A percentile compares a stretch with the other conserved stretches of the same genome.
phyloP scores from a whole-genome alignment of 2,797 vertebrate genomes.

The Chelon auratus region DNA sequence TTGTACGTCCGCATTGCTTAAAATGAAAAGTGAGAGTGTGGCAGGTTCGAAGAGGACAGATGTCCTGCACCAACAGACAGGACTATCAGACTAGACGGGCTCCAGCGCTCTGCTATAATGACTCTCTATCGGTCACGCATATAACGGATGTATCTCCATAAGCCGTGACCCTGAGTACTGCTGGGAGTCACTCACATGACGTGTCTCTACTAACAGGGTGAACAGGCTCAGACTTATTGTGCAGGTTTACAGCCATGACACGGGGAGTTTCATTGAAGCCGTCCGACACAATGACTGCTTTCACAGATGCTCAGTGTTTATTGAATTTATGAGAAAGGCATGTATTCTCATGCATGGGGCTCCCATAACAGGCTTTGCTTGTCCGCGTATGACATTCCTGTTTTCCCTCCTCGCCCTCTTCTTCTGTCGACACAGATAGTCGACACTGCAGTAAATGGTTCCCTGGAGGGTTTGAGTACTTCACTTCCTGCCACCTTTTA shows the following conservation, averaged over 20 bases:
- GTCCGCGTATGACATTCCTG: constrained; percentile 53
- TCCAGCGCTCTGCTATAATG: neutral
- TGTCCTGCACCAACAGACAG: constrained; percentile 2
- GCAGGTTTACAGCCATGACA: constrained; percentile 36
- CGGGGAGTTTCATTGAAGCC: constrained; percentile 41
- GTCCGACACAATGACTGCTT: constrained; percentile 47
- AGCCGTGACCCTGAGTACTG: constrained; percentile 3
- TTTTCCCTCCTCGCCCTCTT: constrained; percentile 7
- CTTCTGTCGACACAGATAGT: constrained; percentile 51
- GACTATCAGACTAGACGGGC: neutral
- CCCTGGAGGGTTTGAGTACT: constrained; percentile 35
- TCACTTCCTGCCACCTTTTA: constrained; percentile 57
- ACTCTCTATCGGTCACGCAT: constrained; percentile 14
- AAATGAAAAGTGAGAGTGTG: constrained; percentile 37
- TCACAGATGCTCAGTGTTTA: constrained; percentile 53
- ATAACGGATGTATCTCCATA: constrained; percentile 15
- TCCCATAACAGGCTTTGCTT: constrained; percentile 65
- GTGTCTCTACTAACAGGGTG: constrained; percentile 16
- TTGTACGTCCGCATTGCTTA: constrained; percentile 49
- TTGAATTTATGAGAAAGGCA: constrained; percentile 67
- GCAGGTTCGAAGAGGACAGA: constrained; percentile 23
- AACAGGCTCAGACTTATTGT: constrained; percentile 23
- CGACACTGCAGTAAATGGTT: constrained; percentile 52
- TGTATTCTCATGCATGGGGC: constrained; percentile 64
- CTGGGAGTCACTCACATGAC: neutral